Percentiles rank a stretch among this genome's conserved stretches.
phyloP scores from a whole-genome alignment of 2,113 vertebrate genomes.

The Myrmecophaga tridactyla region DNA sequence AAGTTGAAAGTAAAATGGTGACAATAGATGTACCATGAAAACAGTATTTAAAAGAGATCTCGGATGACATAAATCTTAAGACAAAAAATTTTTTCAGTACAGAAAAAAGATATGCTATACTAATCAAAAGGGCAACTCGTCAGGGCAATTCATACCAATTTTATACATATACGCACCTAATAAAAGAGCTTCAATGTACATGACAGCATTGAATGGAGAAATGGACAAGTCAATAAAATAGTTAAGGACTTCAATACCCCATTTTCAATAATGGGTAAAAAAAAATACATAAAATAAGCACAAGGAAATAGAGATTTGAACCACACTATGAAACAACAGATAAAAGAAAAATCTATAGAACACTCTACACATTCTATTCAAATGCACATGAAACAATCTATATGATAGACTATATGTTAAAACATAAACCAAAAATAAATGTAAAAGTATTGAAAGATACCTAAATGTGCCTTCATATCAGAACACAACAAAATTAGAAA shows the following conservation, averaged over 20 bases:
- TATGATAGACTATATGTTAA: neutral
- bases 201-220: neutral
- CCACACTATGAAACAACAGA: too few relatives aligned
- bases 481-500: neutral
- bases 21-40: neutral
- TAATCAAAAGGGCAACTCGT: neutral
- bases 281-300: neutral
- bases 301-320: too few relatives aligned
- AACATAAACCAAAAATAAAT: neutral
- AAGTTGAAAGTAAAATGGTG: neutral
- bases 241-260: neutral
- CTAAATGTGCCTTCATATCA: neutral
- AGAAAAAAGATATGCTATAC: neutral
- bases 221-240: neutral
- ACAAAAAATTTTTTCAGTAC: neutral
- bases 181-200: neutral
- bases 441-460: neutral
- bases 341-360: too few relatives aligned
- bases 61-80: neutral
- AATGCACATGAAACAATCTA: neutral
- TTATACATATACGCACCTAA: neutral
- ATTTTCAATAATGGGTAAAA: neutral
- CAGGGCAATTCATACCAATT: neutral
- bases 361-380: neutral
- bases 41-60: neutral